Percentiles rank a stretch among this genome's conserved stretches.
These are phyloP conservation scores for Pangasius krempfi DNA, from an alignment of 2,797 vertebrate genomes.

Conservation along the genomic window DNA sequence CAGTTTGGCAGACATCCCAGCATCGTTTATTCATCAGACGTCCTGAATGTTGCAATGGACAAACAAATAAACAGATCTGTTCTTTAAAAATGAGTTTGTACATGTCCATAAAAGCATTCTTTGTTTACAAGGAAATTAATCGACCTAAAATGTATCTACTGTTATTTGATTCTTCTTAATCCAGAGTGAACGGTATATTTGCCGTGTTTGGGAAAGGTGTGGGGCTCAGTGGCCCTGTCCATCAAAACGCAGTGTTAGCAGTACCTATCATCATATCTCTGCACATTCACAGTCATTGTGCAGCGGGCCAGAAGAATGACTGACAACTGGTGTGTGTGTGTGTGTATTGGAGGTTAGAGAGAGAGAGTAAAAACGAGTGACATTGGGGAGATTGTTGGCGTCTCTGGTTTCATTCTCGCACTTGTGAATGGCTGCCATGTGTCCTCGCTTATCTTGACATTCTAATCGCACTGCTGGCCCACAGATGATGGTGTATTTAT, in stretches of 20 bases:
- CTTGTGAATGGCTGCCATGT: constrained; percentile 63
- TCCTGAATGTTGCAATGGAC: not conserved
- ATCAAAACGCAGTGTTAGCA: constrained; percentile 33
- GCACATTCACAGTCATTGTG: constrained; percentile 41
- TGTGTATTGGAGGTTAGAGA: constrained; percentile 31
- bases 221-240: not conserved
- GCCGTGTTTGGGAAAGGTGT: not conserved
- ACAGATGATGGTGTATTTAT: constrained; percentile 77
- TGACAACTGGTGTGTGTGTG: constrained; percentile 41
- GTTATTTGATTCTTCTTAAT: not conserved
- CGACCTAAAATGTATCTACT: not conserved
- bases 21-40: not conserved
- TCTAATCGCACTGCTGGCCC: constrained; percentile 67
- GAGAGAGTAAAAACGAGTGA: constrained; percentile 51
- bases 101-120: not conserved
- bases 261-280: constrained; percentile 48
- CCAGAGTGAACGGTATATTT: not conserved
- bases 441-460: constrained; percentile 77
- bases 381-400: constrained; percentile 58
- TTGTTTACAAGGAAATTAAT: no score
- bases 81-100: not conserved
- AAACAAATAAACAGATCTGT: not conserved
- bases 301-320: constrained; percentile 42
- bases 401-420: constrained; percentile 60
- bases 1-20: constrained; percentile 1